Percentiles rank a stretch among this genome's conserved stretches.
Evolutionary conservation across 2,888 invertebrate species (phyloP).

Genomic region (Andricus curvator): DNA sequence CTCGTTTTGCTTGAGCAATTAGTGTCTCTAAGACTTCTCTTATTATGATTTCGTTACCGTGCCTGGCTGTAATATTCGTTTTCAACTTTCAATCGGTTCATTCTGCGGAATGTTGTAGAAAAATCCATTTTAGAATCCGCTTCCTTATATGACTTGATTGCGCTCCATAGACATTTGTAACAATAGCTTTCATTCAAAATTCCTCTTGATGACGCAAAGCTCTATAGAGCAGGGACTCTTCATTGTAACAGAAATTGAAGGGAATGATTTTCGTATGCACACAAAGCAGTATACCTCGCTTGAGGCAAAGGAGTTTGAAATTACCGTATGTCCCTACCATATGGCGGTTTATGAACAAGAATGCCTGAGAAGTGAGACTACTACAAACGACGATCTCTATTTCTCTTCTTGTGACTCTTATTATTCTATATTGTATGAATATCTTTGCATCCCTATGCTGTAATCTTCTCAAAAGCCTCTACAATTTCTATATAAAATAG

Average conservation of each 20-base stretch:
- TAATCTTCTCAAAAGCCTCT: not conserved
- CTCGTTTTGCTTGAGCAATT: not conserved
- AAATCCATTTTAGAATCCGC: not conserved
- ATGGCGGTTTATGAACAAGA: slow-evolving; percentile 47
- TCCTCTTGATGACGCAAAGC: not conserved
- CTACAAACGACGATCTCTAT: slow-evolving; percentile 1
- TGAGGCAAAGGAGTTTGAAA: slow-evolving; percentile 45
- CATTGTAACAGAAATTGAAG: slow-evolving; percentile 28
- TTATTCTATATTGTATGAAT: not conserved
- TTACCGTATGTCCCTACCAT: slow-evolving; percentile 57
- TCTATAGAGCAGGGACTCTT: not conserved
- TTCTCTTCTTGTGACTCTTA: slow-evolving; percentile 22
- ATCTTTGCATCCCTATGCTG: not conserved
- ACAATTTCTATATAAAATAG: not conserved
- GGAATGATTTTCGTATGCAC: slow-evolving; percentile 27
- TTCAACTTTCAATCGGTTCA: not conserved
- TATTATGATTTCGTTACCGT: not conserved
- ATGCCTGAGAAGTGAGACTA: not conserved
- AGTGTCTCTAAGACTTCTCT: slow-evolving; percentile 1
- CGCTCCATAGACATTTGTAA: not conserved
- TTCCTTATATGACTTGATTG: no score
- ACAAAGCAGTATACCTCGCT: not conserved
- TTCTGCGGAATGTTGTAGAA: not conserved
- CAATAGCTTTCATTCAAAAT: slow-evolving; percentile 18
- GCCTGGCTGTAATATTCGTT: not conserved